phyloP scores from a whole-genome alignment of 2,113 vertebrate species.

The Pipra filicauda region DNA sequence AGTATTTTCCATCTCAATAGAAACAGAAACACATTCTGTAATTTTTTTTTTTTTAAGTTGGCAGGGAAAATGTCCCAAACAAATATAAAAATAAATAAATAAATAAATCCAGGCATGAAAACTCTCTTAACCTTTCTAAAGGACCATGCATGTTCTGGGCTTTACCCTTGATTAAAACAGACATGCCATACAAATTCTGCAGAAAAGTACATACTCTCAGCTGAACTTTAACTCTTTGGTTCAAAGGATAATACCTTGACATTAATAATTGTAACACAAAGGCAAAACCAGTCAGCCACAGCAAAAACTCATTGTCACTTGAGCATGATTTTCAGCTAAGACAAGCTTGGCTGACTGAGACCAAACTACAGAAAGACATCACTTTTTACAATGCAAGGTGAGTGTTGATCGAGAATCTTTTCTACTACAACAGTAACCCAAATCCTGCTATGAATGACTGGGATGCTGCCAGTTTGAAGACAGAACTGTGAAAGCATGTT shows the following conservation, averaged over 20 bases:
- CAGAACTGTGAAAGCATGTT: background rate
- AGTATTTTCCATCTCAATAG: slow-evolving; percentile 2
- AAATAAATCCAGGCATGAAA: background rate
- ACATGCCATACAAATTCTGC: background rate
- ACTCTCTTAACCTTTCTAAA: background rate
- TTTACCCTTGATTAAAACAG: background rate
- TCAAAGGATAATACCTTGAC: background rate
- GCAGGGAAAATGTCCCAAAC: background rate
- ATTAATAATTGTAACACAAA: background rate
- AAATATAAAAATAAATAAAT: background rate
- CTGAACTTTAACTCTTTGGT: background rate
- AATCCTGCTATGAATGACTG: rapidly evolving
- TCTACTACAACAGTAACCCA: background rate
- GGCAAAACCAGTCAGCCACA: background rate
- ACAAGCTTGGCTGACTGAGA: background rate
- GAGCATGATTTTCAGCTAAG: background rate
- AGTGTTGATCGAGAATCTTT: background rate
- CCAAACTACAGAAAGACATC: background rate
- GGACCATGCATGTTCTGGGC: background rate
- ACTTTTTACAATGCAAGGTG: background rate
- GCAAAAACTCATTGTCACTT: background rate
- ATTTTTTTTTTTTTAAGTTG: background rate
- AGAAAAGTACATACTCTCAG: background rate
- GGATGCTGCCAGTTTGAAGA: background rate
- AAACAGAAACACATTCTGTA: slow-evolving; percentile 15